phyloP scores from a whole-genome alignment of 2,888 invertebrate species.

The Listrodromus nycthemerus region DNA sequence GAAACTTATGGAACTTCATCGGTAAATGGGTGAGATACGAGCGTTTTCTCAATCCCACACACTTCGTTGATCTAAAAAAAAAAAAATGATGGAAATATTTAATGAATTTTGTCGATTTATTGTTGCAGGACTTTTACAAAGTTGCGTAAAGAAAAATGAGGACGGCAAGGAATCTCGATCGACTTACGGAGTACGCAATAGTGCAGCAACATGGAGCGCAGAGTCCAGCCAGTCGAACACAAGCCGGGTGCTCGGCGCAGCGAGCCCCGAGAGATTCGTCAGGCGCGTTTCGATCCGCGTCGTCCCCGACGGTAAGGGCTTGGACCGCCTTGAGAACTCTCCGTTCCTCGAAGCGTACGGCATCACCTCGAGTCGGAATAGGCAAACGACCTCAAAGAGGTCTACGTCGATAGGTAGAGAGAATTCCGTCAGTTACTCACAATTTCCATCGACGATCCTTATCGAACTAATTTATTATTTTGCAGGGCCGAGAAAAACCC shows the following conservation, averaged over 20 bases:
- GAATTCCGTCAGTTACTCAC: neutral
- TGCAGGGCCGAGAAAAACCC: constrained; percentile 59
- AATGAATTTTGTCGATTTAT: neutral
- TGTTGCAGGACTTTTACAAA: constrained; percentile 74
- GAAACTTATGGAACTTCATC: constrained; percentile 48
- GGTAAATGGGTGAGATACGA: constrained; percentile 65
- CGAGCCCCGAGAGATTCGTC: constrained; percentile 70
- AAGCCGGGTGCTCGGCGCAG: constrained; percentile 56
- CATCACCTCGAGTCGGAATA: constrained; percentile 71
- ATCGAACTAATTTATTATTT: neutral
- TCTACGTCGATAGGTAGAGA: constrained; percentile 66
- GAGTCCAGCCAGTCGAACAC: constrained; percentile 55
- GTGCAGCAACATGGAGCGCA: constrained; percentile 50
- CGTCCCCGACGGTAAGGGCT: constrained; percentile 73
- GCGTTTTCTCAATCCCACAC: neutral
- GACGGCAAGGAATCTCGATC: constrained; percentile 64
- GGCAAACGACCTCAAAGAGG: constrained; percentile 55
- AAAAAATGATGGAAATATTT: neutral
- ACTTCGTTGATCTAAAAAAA: neutral
- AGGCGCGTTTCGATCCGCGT: constrained; percentile 77
- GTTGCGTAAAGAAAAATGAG: constrained; percentile 72
- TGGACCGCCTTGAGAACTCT: constrained; percentile 69
- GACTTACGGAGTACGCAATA: constrained; percentile 47
- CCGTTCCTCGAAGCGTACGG: constrained; percentile 78
- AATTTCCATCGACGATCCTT: neutral